Evolutionary conservation across 2,797 vertebrate genomes (phyloP), one percentile per base, ranked within the genome.

Genomic region (Pitangus sulphuratus): DNA sequence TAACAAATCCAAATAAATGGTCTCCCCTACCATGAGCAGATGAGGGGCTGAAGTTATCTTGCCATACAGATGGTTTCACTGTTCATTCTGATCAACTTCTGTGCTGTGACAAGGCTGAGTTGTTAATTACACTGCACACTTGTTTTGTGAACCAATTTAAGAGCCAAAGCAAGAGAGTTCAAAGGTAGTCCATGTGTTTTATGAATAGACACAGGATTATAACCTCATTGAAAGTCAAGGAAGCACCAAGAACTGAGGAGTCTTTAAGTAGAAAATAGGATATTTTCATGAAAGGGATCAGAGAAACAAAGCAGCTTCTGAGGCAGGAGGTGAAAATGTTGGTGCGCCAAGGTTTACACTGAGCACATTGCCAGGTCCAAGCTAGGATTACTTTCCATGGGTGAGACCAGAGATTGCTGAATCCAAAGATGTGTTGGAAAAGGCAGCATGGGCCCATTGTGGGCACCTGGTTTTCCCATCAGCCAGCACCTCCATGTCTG

Each of bases 401-500:
- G 3, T 48, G 24, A 66, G 7, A 71, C 0, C 8, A 51, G 61
- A 71, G 45, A 26, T 24, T 57, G 30, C 24, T 62, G 42, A 56
- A 50, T 9, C 20, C 37, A 60, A 37, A 25, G 5, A 12, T 37
- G 30, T 48, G 13, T 18, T 56, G 48, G 15, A 19, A 75, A 26
- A 54, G 44, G 65, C 31, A 70, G 26, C 33, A 28, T 17, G 25
- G 13, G 25, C 17, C 20, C 26, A 22, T 14, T 4, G 4, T 50
- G 47, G 28, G 44, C 48, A 57, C 17, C 19, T n/a, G 8, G 11
- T 25, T 40, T 4, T 40, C 12, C 16, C 15, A 42, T 24, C 53
- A n/a, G 35, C 24, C 3, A 0, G 12, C 19, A 47, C 9, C 25
- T 89, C 47, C 37, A 17, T 0, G 1, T 21, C 48, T 2, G 1